Conservation (phyloP, 2,888 invertebrate genomes). For the Pyrochroa serraticornis region DNA sequence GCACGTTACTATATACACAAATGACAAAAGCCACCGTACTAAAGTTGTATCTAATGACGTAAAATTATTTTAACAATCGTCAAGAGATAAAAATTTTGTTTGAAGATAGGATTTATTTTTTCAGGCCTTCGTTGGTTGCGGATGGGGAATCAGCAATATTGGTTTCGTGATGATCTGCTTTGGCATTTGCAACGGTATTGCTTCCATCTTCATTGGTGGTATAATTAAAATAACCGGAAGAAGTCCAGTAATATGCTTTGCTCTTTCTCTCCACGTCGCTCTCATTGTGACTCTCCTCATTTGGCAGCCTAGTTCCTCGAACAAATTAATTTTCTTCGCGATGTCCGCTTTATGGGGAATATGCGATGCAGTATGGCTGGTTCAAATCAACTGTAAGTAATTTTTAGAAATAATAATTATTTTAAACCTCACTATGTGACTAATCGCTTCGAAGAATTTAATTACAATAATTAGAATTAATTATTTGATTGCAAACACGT, state of each 20-base stretch:
- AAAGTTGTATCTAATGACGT: no score
- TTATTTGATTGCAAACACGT: no score
- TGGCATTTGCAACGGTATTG: constrained; percentile 86
- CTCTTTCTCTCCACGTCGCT: constrained; percentile 72
- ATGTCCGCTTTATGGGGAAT: constrained; percentile 87
- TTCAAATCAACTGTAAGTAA: constrained; percentile 84
- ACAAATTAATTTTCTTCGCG: constrained; percentile 74
- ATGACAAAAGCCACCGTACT: no score
- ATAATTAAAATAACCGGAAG: constrained; percentile 82
- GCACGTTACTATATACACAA: no score
- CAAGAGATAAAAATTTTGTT: background rate
- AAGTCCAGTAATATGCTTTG: constrained; percentile 77
- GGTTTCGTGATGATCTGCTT: constrained; percentile 95
- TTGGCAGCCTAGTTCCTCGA: constrained; percentile 75
- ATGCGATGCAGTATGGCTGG: constrained; percentile 89
- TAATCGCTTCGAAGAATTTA: no score
- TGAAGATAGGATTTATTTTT: constrained; percentile 33
- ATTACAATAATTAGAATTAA: no score
- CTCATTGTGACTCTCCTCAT: constrained; percentile 70
- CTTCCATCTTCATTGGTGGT: constrained; percentile 80
- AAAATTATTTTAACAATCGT: background rate
- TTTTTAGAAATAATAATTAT: no score
- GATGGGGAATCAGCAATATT: constrained; percentile 87
- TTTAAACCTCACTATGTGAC: background rate
- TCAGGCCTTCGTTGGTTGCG: constrained; percentile 84